These are phyloP conservation scores for Psilopsiagon aurifrons DNA, from an alignment of 2,113 vertebrate species.

Conservation along the genomic window DNA sequence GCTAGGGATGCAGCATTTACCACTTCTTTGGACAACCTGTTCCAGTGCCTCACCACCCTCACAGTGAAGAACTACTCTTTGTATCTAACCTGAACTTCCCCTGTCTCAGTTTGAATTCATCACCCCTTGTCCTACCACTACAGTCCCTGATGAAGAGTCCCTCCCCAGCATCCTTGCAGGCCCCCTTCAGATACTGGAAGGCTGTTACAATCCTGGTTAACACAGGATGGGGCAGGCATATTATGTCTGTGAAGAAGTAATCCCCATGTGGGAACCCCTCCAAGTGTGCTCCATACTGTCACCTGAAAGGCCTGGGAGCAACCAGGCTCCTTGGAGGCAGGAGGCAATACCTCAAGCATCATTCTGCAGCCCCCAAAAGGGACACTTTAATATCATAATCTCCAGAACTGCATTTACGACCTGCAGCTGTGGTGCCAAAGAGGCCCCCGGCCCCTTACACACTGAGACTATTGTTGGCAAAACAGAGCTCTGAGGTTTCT, in stretches of 20 bases:
- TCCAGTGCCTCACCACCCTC: background rate
- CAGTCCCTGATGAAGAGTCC: background rate
- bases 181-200: background rate
- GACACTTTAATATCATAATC: slow-evolving; percentile 16
- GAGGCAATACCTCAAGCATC: background rate
- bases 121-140: background rate
- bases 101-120: background rate
- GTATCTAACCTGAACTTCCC: background rate
- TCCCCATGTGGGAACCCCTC: background rate
- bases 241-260: background rate
- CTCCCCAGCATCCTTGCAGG: background rate
- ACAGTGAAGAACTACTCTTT: background rate
- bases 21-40: background rate
- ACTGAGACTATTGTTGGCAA: slow-evolving; percentile 39
- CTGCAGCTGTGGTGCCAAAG: slow-evolving; percentile 59
- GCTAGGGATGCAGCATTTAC: background rate
- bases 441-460: background rate
- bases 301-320: background rate
- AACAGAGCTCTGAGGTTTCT: slow-evolving; percentile 26
- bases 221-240: background rate
- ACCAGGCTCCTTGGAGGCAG: background rate
- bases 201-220: background rate
- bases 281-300: background rate
- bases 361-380: background rate
- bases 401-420: slow-evolving; percentile 24